These are phyloP conservation scores for Phalacrocorax brasilianus DNA, from an alignment of 2,113 vertebrate species.

Conservation along the genomic window DNA sequence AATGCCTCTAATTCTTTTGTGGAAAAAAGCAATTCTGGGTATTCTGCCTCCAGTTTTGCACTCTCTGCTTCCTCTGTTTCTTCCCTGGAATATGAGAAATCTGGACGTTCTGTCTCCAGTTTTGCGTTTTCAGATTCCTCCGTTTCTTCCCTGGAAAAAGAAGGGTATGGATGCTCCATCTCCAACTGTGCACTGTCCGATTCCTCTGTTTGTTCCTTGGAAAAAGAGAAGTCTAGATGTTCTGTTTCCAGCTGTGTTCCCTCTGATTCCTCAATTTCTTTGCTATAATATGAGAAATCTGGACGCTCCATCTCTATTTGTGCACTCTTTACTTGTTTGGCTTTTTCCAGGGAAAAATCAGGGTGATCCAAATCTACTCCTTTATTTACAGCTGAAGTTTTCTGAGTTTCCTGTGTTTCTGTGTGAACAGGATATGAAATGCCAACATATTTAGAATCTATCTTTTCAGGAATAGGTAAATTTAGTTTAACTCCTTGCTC, in stretches of 20 bases:
- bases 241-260: background rate
- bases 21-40: background rate
- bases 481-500: background rate
- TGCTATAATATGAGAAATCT: background rate
- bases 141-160: background rate
- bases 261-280: background rate
- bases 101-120: background rate
- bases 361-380: background rate
- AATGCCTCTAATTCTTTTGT: background rate
- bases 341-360: background rate
- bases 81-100: background rate
- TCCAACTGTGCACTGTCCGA: background rate
- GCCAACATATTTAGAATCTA: constrained; percentile 33
- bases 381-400: background rate
- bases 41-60: background rate
- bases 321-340: background rate
- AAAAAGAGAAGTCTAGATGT: background rate
- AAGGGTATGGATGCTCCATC: background rate
- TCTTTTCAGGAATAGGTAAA: background rate
- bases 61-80: background rate
- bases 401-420: background rate
- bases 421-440: background rate
- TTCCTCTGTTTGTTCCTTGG: background rate
- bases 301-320: background rate
- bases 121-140: background rate